Evolutionary conservation across 1,140 invertebrate species (phyloP).

Genomic region (Pissodes strobi): DNA sequence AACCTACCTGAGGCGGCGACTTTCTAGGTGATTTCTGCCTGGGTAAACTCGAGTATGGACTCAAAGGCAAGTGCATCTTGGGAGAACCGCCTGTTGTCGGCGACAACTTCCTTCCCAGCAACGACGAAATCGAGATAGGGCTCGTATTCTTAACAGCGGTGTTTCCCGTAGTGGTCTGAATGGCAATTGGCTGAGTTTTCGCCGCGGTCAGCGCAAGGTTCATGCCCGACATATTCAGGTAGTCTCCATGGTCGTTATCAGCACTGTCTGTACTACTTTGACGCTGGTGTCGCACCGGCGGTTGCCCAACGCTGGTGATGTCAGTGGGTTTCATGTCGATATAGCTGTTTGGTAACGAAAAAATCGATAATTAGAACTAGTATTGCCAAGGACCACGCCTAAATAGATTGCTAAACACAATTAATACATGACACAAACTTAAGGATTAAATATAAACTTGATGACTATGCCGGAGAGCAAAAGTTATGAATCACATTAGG

Average conservation of each 20-base stretch:
- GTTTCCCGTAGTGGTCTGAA: slow-evolving; percentile 51
- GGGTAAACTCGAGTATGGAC: slow-evolving; percentile 51
- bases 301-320: slow-evolving; percentile 2
- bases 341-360: no score
- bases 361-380: no score
- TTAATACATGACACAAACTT: no score
- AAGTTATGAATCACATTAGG: no score
- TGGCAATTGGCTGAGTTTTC: slow-evolving; percentile 65
- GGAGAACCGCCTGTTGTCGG: slow-evolving; percentile 55
- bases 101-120: slow-evolving; percentile 49
- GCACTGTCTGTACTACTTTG: slow-evolving; percentile 46
- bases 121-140: slow-evolving; percentile 34
- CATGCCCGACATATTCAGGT: slow-evolving; percentile 53
- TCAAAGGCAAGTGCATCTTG: slow-evolving; percentile 53
- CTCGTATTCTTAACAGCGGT: slow-evolving; percentile 33
- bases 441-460: no score
- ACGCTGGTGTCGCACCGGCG: slow-evolving; percentile 36
- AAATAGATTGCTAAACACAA: no score
- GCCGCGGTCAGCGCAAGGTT: slow-evolving; percentile 9
- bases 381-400: no score
- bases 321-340: slow-evolving; percentile 63
- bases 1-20: not conserved
- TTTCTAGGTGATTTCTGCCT: slow-evolving; percentile 42
- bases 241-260: slow-evolving; percentile 50
- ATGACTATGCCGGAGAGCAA: no score